phyloP scores from a whole-genome alignment of 2,113 vertebrate genomes.

The Cheilinus undulatus region DNA sequence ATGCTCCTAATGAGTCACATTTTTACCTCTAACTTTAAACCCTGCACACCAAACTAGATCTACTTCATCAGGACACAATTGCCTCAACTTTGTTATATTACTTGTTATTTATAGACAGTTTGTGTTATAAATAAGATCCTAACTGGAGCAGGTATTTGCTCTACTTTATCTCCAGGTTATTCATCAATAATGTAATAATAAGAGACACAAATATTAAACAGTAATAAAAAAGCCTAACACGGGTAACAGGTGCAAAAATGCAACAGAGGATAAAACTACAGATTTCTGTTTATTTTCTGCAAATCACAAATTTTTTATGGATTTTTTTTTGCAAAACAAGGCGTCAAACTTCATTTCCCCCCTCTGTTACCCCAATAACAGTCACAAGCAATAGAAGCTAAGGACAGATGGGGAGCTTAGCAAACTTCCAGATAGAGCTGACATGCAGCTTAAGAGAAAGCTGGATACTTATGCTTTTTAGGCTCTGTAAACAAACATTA shows the following conservation, averaged over 20 bases:
- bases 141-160: background rate
- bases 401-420: background rate
- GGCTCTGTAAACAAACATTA: constrained; percentile 12
- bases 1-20: background rate
- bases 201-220: background rate
- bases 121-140: background rate
- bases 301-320: too few relatives aligned
- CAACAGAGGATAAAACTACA: background rate
- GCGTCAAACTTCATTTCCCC: background rate
- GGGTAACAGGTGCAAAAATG: background rate
- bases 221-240: too few relatives aligned
- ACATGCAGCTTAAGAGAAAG: background rate
- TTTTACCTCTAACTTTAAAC: background rate
- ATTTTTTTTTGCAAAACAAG: background rate
- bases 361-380: background rate
- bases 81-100: background rate
- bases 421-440: background rate
- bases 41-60: background rate
- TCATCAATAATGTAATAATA: background rate
- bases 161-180: constrained; percentile 1
- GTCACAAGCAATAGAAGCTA: background rate
- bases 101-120: background rate
- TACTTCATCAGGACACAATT: background rate
- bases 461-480: constrained; percentile 11
- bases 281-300: background rate